Percentiles rank a stretch among this genome's conserved stretches.
phyloP scores from a whole-genome alignment of 2,113 vertebrate genomes.

The Brevimyrus niger region DNA sequence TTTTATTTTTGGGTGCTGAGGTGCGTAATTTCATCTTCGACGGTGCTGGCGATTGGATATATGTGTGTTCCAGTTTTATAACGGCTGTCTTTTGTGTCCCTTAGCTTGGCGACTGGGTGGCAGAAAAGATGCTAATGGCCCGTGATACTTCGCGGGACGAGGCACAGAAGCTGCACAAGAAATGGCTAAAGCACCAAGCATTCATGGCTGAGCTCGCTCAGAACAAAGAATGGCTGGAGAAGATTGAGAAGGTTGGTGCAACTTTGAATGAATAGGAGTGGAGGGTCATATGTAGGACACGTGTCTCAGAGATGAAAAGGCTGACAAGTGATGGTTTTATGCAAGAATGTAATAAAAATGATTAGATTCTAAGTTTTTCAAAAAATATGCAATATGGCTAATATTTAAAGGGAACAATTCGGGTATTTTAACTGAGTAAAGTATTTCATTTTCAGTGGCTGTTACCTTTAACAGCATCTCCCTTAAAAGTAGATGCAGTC shows the following conservation, averaged over 20 bases:
- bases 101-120: constrained; percentile 85
- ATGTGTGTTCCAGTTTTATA: neutral
- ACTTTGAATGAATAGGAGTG: neutral
- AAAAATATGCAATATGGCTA: neutral
- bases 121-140: constrained; percentile 86
- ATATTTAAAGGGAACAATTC: neutral
- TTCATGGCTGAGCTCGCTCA: constrained; percentile 85
- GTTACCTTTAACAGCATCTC: neutral
- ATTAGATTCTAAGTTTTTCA: neutral
- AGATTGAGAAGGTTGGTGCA: constrained; percentile 76
- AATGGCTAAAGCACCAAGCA: constrained; percentile 87
- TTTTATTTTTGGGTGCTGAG: neutral
- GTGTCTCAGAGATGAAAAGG: neutral
- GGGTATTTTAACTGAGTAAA: neutral
- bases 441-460: neutral
- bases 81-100: constrained; percentile 18
- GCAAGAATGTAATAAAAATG: neutral
- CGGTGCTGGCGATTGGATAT: neutral
- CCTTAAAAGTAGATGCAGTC: neutral
- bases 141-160: constrained; percentile 70
- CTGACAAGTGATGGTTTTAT: neutral
- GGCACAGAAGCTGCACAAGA: constrained; percentile 75
- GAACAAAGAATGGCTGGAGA: constrained; percentile 86
- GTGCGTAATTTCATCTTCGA: neutral
- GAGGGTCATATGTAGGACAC: neutral